Conservation (phyloP, 2,888 invertebrate species). For the Drosophila suboccidentalis region DNA sequence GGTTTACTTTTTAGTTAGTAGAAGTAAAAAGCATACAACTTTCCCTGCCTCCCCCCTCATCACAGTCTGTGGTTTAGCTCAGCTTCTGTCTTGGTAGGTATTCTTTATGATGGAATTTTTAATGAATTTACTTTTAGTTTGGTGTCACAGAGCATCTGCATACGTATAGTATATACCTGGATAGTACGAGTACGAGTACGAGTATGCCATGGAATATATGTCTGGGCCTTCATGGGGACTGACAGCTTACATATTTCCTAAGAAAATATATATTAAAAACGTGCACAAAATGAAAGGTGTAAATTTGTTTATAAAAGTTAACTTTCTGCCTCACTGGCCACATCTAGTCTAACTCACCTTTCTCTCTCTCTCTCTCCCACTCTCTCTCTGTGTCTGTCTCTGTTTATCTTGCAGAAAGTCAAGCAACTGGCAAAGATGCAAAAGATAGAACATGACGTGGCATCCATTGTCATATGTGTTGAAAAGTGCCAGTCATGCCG, state of each 20-base stretch:
- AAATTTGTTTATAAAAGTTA: slow-evolving; percentile 75
- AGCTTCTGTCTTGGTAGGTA: slow-evolving; percentile 56
- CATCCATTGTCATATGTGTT: slow-evolving; percentile 47
- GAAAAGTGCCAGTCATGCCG: slow-evolving; percentile 43
- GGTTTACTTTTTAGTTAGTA: slow-evolving; percentile 78
- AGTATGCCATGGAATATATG: slow-evolving; percentile 14
- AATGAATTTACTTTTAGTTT: slow-evolving; percentile 79
- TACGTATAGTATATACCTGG: slow-evolving; percentile 28
- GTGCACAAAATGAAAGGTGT: slow-evolving; percentile 76
- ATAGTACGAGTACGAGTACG: slow-evolving; percentile 9
- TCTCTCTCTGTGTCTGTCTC: not conserved
- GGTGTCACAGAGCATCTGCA: slow-evolving; percentile 72
- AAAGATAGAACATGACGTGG: slow-evolving; percentile 50
- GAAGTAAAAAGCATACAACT: slow-evolving; percentile 62
- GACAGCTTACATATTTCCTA: slow-evolving; percentile 64
- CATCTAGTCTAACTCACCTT: slow-evolving; percentile 12
- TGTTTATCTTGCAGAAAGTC: slow-evolving; percentile 9
- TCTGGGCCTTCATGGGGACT: slow-evolving; percentile 45
- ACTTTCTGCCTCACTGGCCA: slow-evolving; percentile 55
- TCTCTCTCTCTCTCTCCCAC: not conserved
- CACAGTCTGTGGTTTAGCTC: slow-evolving; percentile 29
- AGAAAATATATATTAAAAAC: slow-evolving; percentile 67
- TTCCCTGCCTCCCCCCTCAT: slow-evolving; percentile 19
- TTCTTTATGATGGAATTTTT: slow-evolving; percentile 79
- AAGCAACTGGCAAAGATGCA: slow-evolving; percentile 33